phyloP scores from a whole-genome alignment of 1,140 invertebrate species.

The Cherax quadricarinatus region DNA sequence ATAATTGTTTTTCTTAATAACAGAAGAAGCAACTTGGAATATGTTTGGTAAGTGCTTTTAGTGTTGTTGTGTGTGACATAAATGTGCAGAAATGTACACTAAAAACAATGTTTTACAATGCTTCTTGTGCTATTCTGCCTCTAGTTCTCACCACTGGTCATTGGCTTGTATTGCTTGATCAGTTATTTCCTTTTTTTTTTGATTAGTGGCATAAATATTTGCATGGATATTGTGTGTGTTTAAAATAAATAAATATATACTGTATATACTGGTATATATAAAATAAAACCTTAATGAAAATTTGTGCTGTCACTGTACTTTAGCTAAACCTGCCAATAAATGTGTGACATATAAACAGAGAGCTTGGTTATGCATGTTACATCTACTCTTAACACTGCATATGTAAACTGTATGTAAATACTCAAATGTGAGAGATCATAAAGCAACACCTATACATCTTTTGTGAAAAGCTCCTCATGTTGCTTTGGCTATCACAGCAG shows the following conservation, averaged over 20 bases:
- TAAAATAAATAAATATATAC: not conserved
- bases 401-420: too few species aligned
- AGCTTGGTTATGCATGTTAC: too few species aligned
- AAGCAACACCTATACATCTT: too few species aligned
- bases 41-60: not conserved
- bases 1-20: not conserved
- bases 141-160: not conserved
- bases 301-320: too few species aligned
- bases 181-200: not conserved
- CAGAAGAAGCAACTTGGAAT: not conserved
- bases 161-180: not conserved
- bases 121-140: not conserved
- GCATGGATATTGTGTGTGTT: not conserved
- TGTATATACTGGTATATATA: not conserved
- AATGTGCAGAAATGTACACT: not conserved
- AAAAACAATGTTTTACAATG: not conserved
- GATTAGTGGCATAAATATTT: not conserved
- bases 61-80: not conserved
- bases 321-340: too few species aligned
- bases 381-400: too few species aligned
- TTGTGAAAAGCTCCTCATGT: too few species aligned
- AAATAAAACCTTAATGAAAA: too few species aligned
- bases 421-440: too few species aligned
- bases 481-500: too few species aligned
- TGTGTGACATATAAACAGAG: too few species aligned